These are phyloP conservation scores for Crypturellus undulatus DNA, from an alignment of 2,113 vertebrate species.

Conservation along the genomic window DNA sequence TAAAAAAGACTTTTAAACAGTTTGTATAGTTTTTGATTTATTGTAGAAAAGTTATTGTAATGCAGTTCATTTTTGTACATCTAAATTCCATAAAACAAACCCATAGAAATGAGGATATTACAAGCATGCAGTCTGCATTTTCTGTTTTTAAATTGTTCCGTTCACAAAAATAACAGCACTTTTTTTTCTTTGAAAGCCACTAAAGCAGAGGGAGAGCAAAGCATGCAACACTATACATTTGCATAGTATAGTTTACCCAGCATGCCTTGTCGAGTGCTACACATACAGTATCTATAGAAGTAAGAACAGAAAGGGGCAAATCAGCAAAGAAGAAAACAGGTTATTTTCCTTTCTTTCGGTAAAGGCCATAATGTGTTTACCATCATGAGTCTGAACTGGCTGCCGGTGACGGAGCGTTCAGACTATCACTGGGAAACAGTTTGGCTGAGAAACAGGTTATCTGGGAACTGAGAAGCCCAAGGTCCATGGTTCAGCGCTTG, in stretches of 20 bases:
- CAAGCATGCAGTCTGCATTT: constrained; percentile 86
- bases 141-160: constrained; percentile 78
- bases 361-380: constrained; percentile 47
- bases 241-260: constrained; percentile 90
- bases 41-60: constrained; percentile 85
- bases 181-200: constrained; percentile 82
- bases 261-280: constrained; percentile 87
- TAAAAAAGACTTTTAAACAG: constrained; percentile 4
- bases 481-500: background rate
- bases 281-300: constrained; percentile 77
- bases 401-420: background rate
- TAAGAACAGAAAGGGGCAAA: constrained; percentile 72
- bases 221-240: constrained; percentile 92
- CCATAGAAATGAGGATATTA: constrained; percentile 84
- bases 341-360: background rate
- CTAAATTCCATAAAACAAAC: constrained; percentile 86
- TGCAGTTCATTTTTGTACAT: constrained; percentile 85
- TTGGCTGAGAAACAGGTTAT: background rate
- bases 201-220: constrained; percentile 85
- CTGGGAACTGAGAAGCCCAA: constrained; percentile 48
- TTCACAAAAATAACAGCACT: constrained; percentile 87
- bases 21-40: constrained; percentile 80
- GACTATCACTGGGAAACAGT: background rate
- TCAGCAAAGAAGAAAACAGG: constrained; percentile 71
- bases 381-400: background rate